These are phyloP conservation scores for Rhodophaea formosa DNA, from an alignment of 2,888 invertebrate genomes.

Conservation along the genomic window DNA sequence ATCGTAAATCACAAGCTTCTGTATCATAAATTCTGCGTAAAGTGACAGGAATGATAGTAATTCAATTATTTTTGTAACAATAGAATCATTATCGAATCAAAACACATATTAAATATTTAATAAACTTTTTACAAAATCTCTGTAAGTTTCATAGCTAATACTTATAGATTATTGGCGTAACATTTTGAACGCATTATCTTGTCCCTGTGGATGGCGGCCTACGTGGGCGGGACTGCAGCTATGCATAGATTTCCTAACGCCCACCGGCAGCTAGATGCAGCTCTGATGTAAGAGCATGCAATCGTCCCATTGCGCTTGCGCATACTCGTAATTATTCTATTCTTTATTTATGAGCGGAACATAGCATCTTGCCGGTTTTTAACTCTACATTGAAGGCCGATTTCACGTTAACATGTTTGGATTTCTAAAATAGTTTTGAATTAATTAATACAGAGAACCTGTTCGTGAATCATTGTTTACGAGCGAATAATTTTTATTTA, in stretches of 20 bases:
- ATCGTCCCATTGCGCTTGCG: slow-evolving; percentile 41
- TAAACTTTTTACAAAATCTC: too few relatives aligned
- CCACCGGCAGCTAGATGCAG: slow-evolving; percentile 39
- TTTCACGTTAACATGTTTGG: slow-evolving; percentile 13
- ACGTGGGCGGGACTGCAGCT: slow-evolving; percentile 39
- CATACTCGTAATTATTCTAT: slow-evolving; percentile 33
- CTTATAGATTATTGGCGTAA: too few relatives aligned
- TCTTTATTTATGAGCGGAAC: slow-evolving; percentile 17
- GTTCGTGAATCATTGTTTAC: slow-evolving; percentile 1
- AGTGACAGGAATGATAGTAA: too few relatives aligned
- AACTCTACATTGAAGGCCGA: slow-evolving; percentile 8
- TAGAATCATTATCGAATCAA: too few relatives aligned
- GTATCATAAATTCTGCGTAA: too few relatives aligned
- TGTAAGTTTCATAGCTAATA: too few relatives aligned
- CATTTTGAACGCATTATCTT: background rate
- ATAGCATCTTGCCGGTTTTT: slow-evolving; percentile 16
- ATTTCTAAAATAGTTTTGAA: slow-evolving; percentile 2
- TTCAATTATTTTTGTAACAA: too few relatives aligned
- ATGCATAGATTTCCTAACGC: slow-evolving; percentile 34
- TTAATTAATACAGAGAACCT: slow-evolving; percentile 1
- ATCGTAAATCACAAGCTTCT: too few relatives aligned
- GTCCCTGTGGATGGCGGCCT: slow-evolving; percentile 32
- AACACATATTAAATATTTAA: too few relatives aligned
- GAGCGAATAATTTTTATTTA: background rate
- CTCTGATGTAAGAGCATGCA: slow-evolving; percentile 54